These are phyloP conservation scores for Drosophila trapezifrons DNA, from an alignment of 1,140 invertebrate species.

Conservation along the genomic window DNA sequence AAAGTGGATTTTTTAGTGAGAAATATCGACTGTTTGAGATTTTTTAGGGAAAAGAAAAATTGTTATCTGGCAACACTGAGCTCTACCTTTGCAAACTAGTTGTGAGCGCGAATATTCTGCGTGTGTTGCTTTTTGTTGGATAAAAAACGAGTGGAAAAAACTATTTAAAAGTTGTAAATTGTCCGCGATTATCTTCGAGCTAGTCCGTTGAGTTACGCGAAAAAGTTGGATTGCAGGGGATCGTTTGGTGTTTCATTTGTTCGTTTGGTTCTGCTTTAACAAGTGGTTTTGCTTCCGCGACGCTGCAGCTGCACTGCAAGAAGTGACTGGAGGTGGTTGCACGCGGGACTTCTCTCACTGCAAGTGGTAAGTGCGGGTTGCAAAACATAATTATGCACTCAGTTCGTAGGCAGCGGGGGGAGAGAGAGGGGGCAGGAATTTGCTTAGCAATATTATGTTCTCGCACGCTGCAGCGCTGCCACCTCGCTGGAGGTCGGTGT, in stretches of 20 bases:
- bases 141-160: conserved; percentile 15
- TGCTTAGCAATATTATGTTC: conserved; percentile 57
- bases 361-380: conserved; percentile 44
- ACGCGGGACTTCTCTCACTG: conserved; percentile 15
- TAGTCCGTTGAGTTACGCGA: neutral
- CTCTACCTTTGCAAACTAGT: conserved; percentile 22
- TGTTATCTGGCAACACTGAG: too few species aligned
- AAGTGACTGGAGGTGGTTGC: conserved; percentile 23
- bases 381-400: conserved; percentile 12
- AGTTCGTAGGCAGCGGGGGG: conserved; percentile 8
- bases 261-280: conserved; percentile 57
- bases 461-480: conserved; percentile 29
- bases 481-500: neutral
- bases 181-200: neutral
- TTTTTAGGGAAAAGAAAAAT: too few species aligned
- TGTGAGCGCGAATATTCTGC: conserved; percentile 49
- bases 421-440: conserved; percentile 14
- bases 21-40: too few species aligned
- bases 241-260: conserved; percentile 62
- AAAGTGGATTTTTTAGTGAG: too few species aligned
- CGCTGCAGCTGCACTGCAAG: conserved; percentile 47
- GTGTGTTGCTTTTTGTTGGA: conserved; percentile 36
- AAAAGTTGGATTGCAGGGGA: conserved; percentile 14
- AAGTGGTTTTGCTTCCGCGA: conserved; percentile 67
- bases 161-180: neutral